phyloP scores from a whole-genome alignment of 2,797 vertebrate genomes.

The Coregonus ussuriensis region DNA sequence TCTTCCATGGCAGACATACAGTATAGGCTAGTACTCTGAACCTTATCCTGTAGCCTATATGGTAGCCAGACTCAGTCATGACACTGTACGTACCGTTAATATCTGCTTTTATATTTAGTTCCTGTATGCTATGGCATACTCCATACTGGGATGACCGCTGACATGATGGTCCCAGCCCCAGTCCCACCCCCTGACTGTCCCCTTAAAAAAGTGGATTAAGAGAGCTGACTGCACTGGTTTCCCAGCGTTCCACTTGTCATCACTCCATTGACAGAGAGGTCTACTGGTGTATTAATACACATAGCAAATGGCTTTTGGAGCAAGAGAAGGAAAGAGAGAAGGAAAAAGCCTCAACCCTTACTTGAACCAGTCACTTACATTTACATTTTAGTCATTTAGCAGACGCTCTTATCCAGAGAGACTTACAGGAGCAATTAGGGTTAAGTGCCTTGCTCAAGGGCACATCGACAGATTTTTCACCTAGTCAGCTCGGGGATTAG shows the following conservation, averaged over 20 bases:
- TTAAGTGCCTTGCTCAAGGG: no score
- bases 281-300: slow-evolving; percentile 60
- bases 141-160: slow-evolving; percentile 69
- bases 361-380: slow-evolving; percentile 24
- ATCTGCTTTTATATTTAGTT: slow-evolving; percentile 77
- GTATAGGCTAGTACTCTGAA: slow-evolving; percentile 1
- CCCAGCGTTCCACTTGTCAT: slow-evolving; percentile 58
- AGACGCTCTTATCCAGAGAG: no score
- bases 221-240: slow-evolving; percentile 62
- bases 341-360: slow-evolving; percentile 34
- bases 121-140: slow-evolving; percentile 53
- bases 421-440: no score
- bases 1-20: slow-evolving; percentile 57
- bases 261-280: slow-evolving; percentile 53
- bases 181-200: slow-evolving; percentile 8
- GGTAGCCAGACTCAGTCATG: slow-evolving; percentile 43
- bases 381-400: no score
- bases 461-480: no score
- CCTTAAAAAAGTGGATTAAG: slow-evolving; percentile 52
- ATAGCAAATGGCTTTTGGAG: slow-evolving; percentile 41
- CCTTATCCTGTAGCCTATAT: slow-evolving; percentile 44
- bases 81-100: slow-evolving; percentile 70
- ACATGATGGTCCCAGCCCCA: slow-evolving; percentile 55
- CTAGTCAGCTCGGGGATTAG: no score
- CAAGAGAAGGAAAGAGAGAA: slow-evolving; percentile 8